Conservation (phyloP, 92 coral and sea anemone species). For the Epizoanthus illoricatus region DNA sequence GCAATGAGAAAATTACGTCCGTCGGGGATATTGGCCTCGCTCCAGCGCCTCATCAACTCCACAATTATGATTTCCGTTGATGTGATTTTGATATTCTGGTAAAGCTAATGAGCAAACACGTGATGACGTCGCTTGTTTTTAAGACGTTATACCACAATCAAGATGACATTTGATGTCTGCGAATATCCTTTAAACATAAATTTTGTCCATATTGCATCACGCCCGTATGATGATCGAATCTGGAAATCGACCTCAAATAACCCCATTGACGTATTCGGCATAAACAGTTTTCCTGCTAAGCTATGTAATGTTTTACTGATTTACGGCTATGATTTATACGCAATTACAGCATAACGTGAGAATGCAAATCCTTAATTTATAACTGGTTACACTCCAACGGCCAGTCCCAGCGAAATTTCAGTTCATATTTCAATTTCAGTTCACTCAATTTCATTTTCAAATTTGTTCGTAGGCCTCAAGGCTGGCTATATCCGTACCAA, state of each 20-base stretch:
- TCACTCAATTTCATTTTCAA: too few relatives aligned
- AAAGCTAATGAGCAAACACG: conserved; percentile 5
- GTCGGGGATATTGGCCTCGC: conserved; percentile 19
- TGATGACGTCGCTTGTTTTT: background rate
- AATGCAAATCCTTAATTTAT: too few relatives aligned
- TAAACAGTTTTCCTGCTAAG: background rate
- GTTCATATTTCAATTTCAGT: too few relatives aligned
- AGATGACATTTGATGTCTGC: background rate
- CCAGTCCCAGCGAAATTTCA: background rate
- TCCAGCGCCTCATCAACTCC: background rate
- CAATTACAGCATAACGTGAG: too few relatives aligned
- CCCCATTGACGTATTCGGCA: background rate
- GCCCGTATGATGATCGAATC: background rate
- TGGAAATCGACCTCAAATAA: background rate
- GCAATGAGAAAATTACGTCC: conserved; percentile 14
- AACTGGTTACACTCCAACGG: background rate
- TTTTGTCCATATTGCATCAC: background rate
- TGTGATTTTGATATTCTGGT: background rate
- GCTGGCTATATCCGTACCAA: background rate
- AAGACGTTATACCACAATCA: background rate
- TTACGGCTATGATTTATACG: too few relatives aligned
- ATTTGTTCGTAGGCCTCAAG: too few relatives aligned
- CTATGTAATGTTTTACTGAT: background rate
- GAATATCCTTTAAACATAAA: background rate
- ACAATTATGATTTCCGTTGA: conserved; percentile 27